Evolutionary conservation across 2,113 vertebrate genomes (phyloP).

Genomic region (Apus apus): DNA sequence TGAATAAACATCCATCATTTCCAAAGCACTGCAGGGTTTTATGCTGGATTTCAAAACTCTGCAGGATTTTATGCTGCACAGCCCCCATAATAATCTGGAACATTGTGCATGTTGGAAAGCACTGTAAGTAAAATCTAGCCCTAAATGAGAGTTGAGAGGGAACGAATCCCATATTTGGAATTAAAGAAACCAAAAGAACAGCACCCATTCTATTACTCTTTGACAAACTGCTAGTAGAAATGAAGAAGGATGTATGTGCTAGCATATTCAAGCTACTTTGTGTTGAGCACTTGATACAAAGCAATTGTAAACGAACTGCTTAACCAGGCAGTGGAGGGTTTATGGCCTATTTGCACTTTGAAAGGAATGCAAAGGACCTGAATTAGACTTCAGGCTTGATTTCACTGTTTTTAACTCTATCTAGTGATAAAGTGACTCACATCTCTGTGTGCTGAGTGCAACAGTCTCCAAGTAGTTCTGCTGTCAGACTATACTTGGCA

Average conservation of each 20-base stretch:
- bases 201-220: not conserved
- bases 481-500: not conserved
- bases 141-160: not conserved
- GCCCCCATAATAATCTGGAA: not conserved
- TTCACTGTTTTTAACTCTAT: not conserved
- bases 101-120: not conserved
- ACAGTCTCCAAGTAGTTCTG: not conserved
- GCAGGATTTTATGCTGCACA: not conserved
- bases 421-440: not conserved
- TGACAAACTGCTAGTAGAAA: not conserved
- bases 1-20: not conserved
- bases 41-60: not conserved
- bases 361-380: not conserved
- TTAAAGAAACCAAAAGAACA: not conserved
- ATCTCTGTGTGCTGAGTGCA: not conserved
- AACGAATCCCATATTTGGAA: not conserved
- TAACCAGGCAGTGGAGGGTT: not conserved
- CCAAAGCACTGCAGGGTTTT: slow-evolving; percentile 12
- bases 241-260: not conserved
- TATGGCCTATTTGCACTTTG: not conserved
- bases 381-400: not conserved
- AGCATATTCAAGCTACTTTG: not conserved
- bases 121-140: not conserved
- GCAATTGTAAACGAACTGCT: not conserved
- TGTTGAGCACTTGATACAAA: not conserved